A percentile compares a stretch with the other conserved stretches of the same genome.
phyloP scores from a whole-genome alignment of 2,113 vertebrate genomes.

The Rhodinocichla rosea region DNA sequence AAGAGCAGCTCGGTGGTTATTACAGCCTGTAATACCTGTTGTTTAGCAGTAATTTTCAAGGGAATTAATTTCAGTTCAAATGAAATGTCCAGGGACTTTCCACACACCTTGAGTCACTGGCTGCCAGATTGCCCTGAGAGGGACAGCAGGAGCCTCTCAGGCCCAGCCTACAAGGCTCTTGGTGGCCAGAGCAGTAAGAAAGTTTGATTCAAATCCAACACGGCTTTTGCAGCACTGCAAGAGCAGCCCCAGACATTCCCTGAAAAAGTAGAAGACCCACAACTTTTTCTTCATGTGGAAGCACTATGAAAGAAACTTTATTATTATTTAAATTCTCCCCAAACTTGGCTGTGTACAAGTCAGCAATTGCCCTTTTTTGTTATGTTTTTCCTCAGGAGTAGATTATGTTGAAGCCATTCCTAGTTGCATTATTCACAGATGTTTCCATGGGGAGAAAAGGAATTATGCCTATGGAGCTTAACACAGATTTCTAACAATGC shows the following conservation, averaged over 20 bases:
- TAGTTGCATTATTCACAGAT: background rate
- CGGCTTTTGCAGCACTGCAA: background rate
- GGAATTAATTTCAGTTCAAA: background rate
- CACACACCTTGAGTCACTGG: background rate
- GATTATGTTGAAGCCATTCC: background rate
- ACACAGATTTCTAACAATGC: background rate
- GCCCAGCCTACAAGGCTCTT: background rate
- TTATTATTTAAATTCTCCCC: background rate
- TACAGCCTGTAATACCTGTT: background rate
- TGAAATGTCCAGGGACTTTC: background rate
- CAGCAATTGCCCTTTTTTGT: background rate
- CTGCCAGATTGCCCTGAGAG: background rate
- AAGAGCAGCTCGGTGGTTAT: background rate
- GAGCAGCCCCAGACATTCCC: background rate
- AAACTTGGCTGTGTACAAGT: background rate
- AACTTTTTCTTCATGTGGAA: background rate
- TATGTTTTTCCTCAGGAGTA: background rate
- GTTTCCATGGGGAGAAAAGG: background rate
- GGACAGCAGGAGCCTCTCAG: fast-evolving
- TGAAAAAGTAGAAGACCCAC: background rate
- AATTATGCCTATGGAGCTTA: background rate
- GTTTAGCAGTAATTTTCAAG: background rate
- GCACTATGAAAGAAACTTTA: background rate
- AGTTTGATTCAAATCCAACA: background rate
- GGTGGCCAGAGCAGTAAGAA: background rate